Base-by-base conservation (phyloP, 2,113 vertebrate genomes). In the Dicentrarchus labrax region DNA sequence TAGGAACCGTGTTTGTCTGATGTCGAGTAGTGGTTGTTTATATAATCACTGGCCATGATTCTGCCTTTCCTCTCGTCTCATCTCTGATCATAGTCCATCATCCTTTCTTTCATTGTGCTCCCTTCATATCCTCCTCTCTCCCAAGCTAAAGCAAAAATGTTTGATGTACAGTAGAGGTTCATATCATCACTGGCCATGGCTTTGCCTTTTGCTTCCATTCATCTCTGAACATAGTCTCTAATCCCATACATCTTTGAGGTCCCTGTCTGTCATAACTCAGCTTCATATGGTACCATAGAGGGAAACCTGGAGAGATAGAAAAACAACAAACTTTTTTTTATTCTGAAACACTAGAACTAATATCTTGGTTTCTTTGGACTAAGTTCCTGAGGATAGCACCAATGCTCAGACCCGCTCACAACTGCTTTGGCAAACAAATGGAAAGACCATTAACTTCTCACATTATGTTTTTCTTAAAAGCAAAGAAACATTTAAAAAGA, bases 11-110 rank as follows among this genome's bases (percentile, higher is more conserved):
- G 5, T 70, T 82, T 38, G 30, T 76, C 72, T 80, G 68, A 77
- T 77, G 51, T 39, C 22, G 22, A 69, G 70, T 30, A 54, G 76
- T 15, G 79, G 61, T 30, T 83, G 76, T 88, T 86, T 73, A 70
- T 60, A 76, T 76, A 67, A 78, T 74, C 69, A 56, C 67, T 65
- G 72, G 67, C 80, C 56, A 4, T 79, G 80, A 87, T 72, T 79
- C 72, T 59, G 61, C 39, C 56, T 76, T 38, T 45, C 54, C 72
- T 68, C 68, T 76, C 21, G 4, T 73, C 67, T 81, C 82, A 79
- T 86, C 66, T 77, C 80, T 53, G 43, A 86, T 89, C 80, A 76
- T 6, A 76, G 62, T 59, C 73, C 70, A 73, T 87, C 74, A 62
- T 78, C 85, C 56, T 80, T 30, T 85, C 71, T 82, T 84, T 86